Evolutionary conservation across 2,888 invertebrate species (phyloP).

Genomic region (Leptinotarsa rubiginosa): DNA sequence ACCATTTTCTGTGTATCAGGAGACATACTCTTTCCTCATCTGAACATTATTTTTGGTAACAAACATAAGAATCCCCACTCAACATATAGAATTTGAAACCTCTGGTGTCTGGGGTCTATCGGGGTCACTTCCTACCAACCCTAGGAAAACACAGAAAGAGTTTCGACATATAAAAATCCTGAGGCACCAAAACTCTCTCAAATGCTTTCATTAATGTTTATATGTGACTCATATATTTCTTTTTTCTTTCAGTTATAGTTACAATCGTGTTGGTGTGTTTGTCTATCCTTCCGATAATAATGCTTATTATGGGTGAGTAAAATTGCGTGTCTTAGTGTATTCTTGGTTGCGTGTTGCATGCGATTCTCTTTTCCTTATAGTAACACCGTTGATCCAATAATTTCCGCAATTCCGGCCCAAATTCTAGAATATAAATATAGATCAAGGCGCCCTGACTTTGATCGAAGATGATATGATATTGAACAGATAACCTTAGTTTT

Average conservation of each 20-base stretch:
- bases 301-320: slow-evolving; percentile 82
- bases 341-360: slow-evolving; percentile 52
- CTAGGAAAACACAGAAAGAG: too few relatives aligned
- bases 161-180: too few relatives aligned
- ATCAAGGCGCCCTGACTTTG: background rate
- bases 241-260: slow-evolving; percentile 73
- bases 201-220: background rate
- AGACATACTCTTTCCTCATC: too few relatives aligned
- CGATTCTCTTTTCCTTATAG: slow-evolving; percentile 35
- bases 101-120: too few relatives aligned
- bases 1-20: too few relatives aligned
- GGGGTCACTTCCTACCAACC: too few relatives aligned
- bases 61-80: too few relatives aligned
- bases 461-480: background rate
- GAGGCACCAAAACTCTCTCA: too few relatives aligned
- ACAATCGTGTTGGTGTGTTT: slow-evolving; percentile 77
- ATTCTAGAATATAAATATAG: slow-evolving; percentile 10
- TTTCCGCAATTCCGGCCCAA: slow-evolving; percentile 3
- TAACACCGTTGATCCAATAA: slow-evolving; percentile 24
- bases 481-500: too few relatives aligned
- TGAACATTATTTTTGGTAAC: too few relatives aligned
- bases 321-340: slow-evolving; percentile 20
- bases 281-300: slow-evolving; percentile 78
- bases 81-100: too few relatives aligned
- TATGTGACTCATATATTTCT: slow-evolving; percentile 10